Evolutionary conservation across 2,888 invertebrate species (phyloP).

Genomic region (Eucera pruinosa): DNA sequence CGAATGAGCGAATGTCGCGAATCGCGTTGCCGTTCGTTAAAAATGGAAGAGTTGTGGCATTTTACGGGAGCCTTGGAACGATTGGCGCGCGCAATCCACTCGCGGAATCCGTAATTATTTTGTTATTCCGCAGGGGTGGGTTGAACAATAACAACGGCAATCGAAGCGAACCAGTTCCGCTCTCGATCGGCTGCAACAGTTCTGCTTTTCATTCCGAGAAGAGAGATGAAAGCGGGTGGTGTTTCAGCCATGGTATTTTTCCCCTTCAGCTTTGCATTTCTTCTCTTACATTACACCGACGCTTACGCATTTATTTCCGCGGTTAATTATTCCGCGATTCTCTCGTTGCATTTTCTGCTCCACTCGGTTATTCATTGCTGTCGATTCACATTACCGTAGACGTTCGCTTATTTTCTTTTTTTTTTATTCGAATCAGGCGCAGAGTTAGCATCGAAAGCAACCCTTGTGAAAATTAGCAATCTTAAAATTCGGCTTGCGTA

Average conservation of each 20-base stretch:
- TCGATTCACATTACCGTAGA: too few relatives aligned
- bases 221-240: not conserved
- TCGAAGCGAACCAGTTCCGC: slow-evolving; percentile 2
- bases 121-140: not conserved
- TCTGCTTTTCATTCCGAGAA: not conserved
- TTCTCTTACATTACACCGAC: too few relatives aligned
- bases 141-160: slow-evolving; percentile 20
- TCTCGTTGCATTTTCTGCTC: not conserved
- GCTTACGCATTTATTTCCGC: not conserved
- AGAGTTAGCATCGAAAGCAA: too few relatives aligned
- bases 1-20: too few relatives aligned
- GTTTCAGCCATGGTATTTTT: not conserved
- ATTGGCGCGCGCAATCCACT: slow-evolving; percentile 7
- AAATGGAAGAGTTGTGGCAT: not conserved
- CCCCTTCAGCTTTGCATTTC: not conserved
- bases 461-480: too few relatives aligned
- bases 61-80: not conserved
- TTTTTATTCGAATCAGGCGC: too few relatives aligned
- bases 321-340: slow-evolving; percentile 20
- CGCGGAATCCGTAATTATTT: slow-evolving; percentile 22
- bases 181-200: slow-evolving; percentile 16
- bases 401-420: too few relatives aligned
- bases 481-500: too few relatives aligned
- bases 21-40: not conserved
- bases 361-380: too few relatives aligned